phyloP scores from a whole-genome alignment of 1,140 invertebrate genomes.

The Nasonia vitripennis region DNA sequence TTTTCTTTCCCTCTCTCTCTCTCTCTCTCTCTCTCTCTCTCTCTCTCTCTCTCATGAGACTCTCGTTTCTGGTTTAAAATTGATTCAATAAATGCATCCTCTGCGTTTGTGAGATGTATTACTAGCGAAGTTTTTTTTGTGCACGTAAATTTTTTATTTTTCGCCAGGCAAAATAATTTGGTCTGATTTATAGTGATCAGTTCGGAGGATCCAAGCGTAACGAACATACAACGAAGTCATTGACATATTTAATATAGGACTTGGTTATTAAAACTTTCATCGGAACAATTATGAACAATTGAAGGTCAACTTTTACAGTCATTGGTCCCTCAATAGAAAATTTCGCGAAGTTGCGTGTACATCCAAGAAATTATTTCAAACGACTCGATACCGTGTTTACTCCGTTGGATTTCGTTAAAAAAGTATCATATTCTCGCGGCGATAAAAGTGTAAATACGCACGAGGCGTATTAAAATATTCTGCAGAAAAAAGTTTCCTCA shows the following conservation, averaged over 20 bases:
- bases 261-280: slow-evolving; percentile 15
- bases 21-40: no score
- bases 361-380: background rate
- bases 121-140: no score
- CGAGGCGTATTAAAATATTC: background rate
- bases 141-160: no score
- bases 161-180: no score
- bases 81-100: background rate
- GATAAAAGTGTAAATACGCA: background rate
- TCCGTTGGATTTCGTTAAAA: no score
- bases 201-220: no score
- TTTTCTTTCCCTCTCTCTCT: slow-evolving; percentile 2
- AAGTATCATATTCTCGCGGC: background rate
- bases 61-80: background rate
- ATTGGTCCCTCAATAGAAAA: slow-evolving; percentile 36
- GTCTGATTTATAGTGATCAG: no score
- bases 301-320: slow-evolving; percentile 36
- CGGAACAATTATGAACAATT: background rate
- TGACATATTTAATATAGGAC: background rate
- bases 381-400: background rate
- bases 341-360: background rate
- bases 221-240: no score
- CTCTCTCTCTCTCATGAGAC: background rate
- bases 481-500: background rate
- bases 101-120: background rate